Conservation (phyloP, 2,797 vertebrate species). For the Delichon dasypus region DNA sequence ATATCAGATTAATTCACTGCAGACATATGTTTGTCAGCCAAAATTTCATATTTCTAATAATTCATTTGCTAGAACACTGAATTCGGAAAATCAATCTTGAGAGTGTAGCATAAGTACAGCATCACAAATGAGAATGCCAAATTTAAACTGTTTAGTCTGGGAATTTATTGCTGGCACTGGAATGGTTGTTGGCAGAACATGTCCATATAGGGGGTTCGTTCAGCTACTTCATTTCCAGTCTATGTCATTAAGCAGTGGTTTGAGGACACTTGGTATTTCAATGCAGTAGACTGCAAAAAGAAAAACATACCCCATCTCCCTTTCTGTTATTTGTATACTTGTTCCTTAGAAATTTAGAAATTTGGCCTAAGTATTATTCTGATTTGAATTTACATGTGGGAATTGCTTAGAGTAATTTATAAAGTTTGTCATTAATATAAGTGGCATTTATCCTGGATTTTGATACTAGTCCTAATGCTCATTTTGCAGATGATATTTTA, state of each 20-base stretch:
- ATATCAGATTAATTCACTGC: background rate
- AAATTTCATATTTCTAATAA: conserved; percentile 57
- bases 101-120: conserved; percentile 43
- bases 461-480: background rate
- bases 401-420: conserved; percentile 18
- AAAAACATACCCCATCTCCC: background rate
- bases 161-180: conserved; percentile 69
- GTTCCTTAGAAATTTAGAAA: background rate
- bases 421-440: conserved; percentile 9
- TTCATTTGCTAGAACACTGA: conserved; percentile 53
- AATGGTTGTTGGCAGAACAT: conserved; percentile 59
- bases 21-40: conserved; percentile 48
- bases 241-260: conserved; percentile 60
- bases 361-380: conserved; percentile 46
- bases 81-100: conserved; percentile 62
- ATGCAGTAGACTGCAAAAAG: conserved; percentile 19
- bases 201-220: conserved; percentile 37
- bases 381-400: conserved; percentile 4
- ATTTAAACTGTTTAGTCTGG: conserved; percentile 74
- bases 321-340: background rate
- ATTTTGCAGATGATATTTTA: conserved; percentile 46
- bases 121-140: conserved; percentile 68
- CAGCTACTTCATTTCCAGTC: conserved; percentile 62
- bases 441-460: background rate
- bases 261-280: conserved; percentile 63